These are phyloP conservation scores for Suncus etruscus DNA, from an alignment of 2,113 vertebrate species.

Conservation along the genomic window DNA sequence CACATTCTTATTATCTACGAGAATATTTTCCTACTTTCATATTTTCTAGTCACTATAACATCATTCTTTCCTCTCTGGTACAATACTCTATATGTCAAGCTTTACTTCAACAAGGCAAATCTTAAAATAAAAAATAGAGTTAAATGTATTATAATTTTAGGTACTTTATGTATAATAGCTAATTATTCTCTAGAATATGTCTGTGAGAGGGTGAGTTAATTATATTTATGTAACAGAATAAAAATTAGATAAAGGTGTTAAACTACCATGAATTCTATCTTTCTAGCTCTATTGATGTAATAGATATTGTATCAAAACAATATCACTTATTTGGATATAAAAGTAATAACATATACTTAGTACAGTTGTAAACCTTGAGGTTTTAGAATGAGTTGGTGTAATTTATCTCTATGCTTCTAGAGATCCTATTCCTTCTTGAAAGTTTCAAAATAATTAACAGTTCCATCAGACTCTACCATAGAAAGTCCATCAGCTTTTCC, in stretches of 20 bases:
- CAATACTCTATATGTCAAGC: constrained; percentile 16
- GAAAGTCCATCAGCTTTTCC: neutral
- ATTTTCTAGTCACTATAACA: constrained; percentile 40
- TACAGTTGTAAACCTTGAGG: neutral
- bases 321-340: neutral
- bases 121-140: constrained; percentile 49
- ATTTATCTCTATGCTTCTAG: neutral
- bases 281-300: neutral
- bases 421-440: neutral
- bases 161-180: constrained; percentile 47
- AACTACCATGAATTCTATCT: neutral
- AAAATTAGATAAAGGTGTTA: constrained; percentile 53
- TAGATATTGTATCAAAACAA: neutral
- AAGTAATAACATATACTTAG: constrained; percentile 34
- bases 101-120: constrained; percentile 38
- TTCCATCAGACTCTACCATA: neutral
- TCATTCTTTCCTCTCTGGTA: neutral
- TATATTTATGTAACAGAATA: constrained; percentile 53
- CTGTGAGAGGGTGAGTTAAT: constrained; percentile 51
- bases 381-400: neutral
- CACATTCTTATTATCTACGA: constrained; percentile 53
- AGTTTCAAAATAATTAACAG: neutral
- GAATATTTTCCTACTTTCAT: constrained; percentile 22
- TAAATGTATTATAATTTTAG: constrained; percentile 55
- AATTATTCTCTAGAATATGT: constrained; percentile 35